Evolutionary conservation across 2,113 vertebrate genomes (phyloP).

Genomic region (Halcyon malimbica): DNA sequence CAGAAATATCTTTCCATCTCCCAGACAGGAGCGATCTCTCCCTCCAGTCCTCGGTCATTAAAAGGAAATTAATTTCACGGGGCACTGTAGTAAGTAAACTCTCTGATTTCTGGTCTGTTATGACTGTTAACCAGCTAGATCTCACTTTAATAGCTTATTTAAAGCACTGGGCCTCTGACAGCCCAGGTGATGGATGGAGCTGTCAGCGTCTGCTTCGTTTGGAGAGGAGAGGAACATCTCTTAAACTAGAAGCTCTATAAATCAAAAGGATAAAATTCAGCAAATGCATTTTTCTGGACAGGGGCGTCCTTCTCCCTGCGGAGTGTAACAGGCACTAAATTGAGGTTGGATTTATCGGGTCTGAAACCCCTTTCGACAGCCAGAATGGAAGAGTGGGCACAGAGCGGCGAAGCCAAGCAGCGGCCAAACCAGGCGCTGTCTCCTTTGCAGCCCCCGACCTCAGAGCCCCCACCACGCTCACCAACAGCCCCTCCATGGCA

Average conservation of each 20-base stretch:
- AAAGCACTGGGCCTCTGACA: conserved; percentile 39
- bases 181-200: conserved; percentile 43
- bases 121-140: conserved; percentile 60
- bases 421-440: accelerated
- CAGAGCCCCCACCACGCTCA: accelerated
- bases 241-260: conserved; percentile 36
- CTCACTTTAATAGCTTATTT: conserved; percentile 64
- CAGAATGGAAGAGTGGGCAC: accelerated
- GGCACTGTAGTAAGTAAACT: conserved; percentile 7
- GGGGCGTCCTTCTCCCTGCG: conserved; percentile 9
- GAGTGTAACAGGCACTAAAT: not conserved
- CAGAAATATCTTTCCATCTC: not conserved
- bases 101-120: conserved; percentile 13
- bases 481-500: not conserved
- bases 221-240: conserved; percentile 53
- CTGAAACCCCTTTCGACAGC: not conserved
- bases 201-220: conserved; percentile 13
- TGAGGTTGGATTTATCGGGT: not conserved
- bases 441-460: not conserved
- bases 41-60: not conserved
- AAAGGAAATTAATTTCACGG: conserved; percentile 44
- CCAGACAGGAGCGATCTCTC: not conserved
- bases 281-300: conserved; percentile 1
- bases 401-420: accelerated
- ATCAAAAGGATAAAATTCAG: conserved; percentile 54